phyloP scores from a whole-genome alignment of 1,140 invertebrate species.

The Coptotermes formosanus region DNA sequence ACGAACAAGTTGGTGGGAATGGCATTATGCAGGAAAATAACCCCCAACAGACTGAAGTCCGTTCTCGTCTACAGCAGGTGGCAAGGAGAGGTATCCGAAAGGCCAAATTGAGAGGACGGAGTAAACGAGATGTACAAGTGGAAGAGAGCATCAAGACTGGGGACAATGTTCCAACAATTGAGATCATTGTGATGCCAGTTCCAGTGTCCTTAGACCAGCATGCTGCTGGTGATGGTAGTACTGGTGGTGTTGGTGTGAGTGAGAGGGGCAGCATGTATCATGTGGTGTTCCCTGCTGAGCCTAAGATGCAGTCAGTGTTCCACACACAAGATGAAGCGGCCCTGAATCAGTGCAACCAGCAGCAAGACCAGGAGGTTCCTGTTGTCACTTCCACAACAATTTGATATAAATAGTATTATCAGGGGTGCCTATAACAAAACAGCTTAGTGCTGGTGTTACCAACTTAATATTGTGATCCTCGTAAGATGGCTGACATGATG shows the following conservation, averaged over 20 bases:
- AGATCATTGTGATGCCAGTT: constrained; percentile 35
- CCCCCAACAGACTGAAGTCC: not conserved
- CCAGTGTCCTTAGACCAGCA: not conserved
- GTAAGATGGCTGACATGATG: not conserved
- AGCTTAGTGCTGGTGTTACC: not conserved
- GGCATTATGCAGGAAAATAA: not conserved
- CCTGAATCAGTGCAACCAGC: not conserved
- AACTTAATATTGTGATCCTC: not conserved
- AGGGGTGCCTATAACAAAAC: not conserved
- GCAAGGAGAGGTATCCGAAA: not conserved
- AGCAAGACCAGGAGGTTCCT: not conserved
- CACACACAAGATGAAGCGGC: not conserved
- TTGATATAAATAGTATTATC: not conserved
- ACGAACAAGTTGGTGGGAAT: not conserved
- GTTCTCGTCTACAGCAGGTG: not conserved
- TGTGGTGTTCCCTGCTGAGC: constrained; percentile 18
- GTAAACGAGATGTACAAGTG: not conserved
- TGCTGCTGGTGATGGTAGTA: not conserved
- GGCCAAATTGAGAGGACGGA: not conserved
- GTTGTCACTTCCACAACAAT: not conserved
- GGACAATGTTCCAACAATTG: constrained; percentile 33
- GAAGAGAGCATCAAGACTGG: not conserved
- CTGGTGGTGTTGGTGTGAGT: not conserved
- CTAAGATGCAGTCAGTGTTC: not conserved
- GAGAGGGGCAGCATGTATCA: not conserved